phyloP scores from a whole-genome alignment of 2,888 invertebrate genomes.

The Drosophila emarginata region DNA sequence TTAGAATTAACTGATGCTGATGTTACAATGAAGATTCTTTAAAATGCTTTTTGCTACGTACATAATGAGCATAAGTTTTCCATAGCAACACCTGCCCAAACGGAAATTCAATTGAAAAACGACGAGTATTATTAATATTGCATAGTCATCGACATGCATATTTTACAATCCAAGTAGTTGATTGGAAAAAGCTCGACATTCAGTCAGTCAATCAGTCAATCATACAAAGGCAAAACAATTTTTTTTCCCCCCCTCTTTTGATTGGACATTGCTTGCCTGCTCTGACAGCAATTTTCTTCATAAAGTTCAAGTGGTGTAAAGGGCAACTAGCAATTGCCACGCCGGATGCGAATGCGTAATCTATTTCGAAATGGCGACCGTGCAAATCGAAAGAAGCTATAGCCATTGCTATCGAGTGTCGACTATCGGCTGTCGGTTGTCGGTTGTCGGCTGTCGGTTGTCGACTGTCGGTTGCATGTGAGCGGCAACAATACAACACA shows the following conservation, averaged over 20 bases:
- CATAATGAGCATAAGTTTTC: too few species aligned
- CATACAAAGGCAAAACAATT: slow-evolving; percentile 43
- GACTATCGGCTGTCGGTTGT: slow-evolving; percentile 55
- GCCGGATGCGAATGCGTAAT: slow-evolving; percentile 65
- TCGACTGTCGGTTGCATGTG: slow-evolving; percentile 35
- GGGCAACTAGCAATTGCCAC: slow-evolving; percentile 62
- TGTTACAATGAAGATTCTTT: not conserved
- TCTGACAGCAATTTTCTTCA: slow-evolving; percentile 44
- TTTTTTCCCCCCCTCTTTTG: slow-evolving; percentile 40
- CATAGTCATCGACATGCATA: slow-evolving; percentile 20
- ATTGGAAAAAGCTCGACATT: slow-evolving; percentile 31
- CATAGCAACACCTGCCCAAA: slow-evolving; percentile 22
- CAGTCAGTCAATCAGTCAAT: slow-evolving; percentile 31
- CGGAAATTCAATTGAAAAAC: slow-evolving; percentile 35
- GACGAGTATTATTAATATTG: slow-evolving; percentile 41
- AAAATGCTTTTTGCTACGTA: slow-evolving; percentile 1
- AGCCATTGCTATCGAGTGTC: slow-evolving; percentile 25
- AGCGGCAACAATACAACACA: slow-evolving; percentile 67
- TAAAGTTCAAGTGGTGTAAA: slow-evolving; percentile 39
- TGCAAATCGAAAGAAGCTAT: slow-evolving; percentile 63
- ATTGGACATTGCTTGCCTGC: slow-evolving; percentile 52
- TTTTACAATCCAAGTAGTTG: slow-evolving; percentile 26
- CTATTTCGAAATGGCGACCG: slow-evolving; percentile 61
- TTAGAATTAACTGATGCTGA: not conserved
- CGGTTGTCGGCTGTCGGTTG: slow-evolving; percentile 35